Conservation (phyloP, 1,140 invertebrate genomes). For the Lepidurus arcticus region DNA sequence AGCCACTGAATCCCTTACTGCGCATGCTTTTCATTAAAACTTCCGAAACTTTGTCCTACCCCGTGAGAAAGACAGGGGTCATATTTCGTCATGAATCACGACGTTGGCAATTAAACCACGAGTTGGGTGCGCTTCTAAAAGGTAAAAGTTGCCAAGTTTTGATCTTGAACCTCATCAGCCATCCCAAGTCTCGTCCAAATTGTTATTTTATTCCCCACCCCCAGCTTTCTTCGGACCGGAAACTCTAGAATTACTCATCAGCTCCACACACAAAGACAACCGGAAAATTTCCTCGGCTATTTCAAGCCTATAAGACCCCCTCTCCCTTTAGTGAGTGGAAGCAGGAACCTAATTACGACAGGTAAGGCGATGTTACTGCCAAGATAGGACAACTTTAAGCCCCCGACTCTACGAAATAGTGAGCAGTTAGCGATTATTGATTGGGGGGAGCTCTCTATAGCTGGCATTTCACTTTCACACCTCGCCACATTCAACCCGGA, state of each 20-base stretch:
- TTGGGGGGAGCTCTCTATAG: not conserved
- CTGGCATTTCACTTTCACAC: conserved; percentile 1
- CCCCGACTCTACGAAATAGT: not conserved
- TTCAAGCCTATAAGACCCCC: too few relatives aligned
- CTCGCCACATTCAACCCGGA: conserved; percentile 12
- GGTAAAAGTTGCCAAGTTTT: not conserved
- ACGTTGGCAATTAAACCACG: not conserved
- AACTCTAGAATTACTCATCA: not conserved
- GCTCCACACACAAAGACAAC: too few relatives aligned
- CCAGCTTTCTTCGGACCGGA: not conserved
- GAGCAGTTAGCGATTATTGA: conserved; percentile 8
- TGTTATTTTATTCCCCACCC: not conserved
- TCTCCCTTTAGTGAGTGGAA: too few relatives aligned
- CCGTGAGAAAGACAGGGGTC: not conserved
- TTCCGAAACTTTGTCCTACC: conserved; percentile 7
- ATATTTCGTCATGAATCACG: not conserved
- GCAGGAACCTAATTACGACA: not conserved
- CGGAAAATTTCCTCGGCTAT: too few relatives aligned
- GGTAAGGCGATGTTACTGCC: not conserved
- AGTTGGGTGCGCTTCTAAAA: not conserved
- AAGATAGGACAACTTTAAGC: not conserved
- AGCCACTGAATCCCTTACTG: not conserved
- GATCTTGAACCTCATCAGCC: conserved; percentile 14
- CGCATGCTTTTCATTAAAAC: conserved; percentile 8
- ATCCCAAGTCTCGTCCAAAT: not conserved